Evolutionary conservation across 30 jellyfish, hydroid and myxozoan genomes (phyloP).

Genomic region (Hydractinia symbiolongicarpus): DNA sequence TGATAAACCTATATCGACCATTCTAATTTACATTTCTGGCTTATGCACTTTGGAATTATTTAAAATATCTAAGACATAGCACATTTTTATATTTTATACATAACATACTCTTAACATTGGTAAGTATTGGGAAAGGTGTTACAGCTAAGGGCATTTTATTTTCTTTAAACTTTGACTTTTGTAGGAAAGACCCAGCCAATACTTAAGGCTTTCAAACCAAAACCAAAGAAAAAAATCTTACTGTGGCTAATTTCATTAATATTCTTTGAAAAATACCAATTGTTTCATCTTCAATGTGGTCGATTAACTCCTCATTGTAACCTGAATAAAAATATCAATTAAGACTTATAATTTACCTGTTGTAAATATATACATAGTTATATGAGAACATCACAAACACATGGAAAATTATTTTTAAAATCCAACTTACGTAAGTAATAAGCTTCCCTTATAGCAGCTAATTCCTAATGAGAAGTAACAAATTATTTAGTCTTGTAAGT

Average conservation of each 20-base stretch:
- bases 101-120: not conserved
- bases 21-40: too few species aligned
- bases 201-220: not conserved
- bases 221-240: not conserved
- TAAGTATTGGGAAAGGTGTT: not conserved
- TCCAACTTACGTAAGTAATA: constrained; percentile 27
- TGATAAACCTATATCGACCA: too few species aligned
- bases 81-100: too few species aligned
- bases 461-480: constrained; percentile 23
- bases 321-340: constrained; percentile 26
- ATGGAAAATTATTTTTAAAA: not conserved
- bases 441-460: constrained; percentile 24
- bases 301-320: constrained; percentile 64
- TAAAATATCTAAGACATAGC: too few species aligned
- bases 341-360: not conserved
- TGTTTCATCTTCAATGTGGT: constrained; percentile 85
- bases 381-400: not conserved
- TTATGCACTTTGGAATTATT: too few species aligned
- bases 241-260: constrained; percentile 70
- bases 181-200: too few species aligned
- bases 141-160: not conserved
- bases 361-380: not conserved
- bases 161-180: not conserved
- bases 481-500: not conserved
- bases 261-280: constrained; percentile 76